These are phyloP conservation scores for Bradypodion pumilum DNA, from an alignment of 2,797 vertebrate species.

Conservation along the genomic window DNA sequence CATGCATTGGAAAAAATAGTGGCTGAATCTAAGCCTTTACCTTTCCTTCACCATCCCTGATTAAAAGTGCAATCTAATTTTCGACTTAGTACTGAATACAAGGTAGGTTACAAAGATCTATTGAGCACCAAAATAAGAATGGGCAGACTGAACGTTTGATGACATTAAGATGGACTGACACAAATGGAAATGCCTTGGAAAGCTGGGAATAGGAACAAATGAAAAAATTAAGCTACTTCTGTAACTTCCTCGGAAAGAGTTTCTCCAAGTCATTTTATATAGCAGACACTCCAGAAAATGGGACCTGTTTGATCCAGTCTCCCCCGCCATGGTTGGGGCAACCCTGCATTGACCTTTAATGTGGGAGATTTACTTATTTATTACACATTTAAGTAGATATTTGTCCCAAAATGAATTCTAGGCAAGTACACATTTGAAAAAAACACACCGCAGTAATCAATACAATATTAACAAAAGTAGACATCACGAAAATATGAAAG, in stretches of 20 bases:
- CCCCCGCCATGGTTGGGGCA: not conserved
- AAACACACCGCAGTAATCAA: not conserved
- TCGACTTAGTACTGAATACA: not conserved
- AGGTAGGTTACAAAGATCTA: not conserved
- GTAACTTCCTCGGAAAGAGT: not conserved
- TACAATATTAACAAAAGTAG: not conserved
- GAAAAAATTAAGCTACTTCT: not conserved
- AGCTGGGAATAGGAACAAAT: not conserved
- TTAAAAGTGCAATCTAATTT: not conserved
- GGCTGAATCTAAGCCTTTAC: not conserved
- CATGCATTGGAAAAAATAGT: not conserved
- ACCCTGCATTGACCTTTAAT: not conserved
- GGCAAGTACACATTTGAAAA: not conserved
- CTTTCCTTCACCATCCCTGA: not conserved
- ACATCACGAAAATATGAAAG: not conserved
- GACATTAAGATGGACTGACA: not conserved
- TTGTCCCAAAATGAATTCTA: not conserved
- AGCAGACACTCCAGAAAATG: not conserved
- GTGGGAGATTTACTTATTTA: not conserved
- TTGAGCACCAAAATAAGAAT: constrained; percentile 15
- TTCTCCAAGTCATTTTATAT: not conserved
- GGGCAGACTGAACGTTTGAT: not conserved
- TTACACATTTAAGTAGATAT: not conserved
- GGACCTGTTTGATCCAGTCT: not conserved
- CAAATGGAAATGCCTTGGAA: not conserved